Evolutionary conservation across 2,888 invertebrate species (phyloP).

Genomic region (Lampropteryx suffumata): DNA sequence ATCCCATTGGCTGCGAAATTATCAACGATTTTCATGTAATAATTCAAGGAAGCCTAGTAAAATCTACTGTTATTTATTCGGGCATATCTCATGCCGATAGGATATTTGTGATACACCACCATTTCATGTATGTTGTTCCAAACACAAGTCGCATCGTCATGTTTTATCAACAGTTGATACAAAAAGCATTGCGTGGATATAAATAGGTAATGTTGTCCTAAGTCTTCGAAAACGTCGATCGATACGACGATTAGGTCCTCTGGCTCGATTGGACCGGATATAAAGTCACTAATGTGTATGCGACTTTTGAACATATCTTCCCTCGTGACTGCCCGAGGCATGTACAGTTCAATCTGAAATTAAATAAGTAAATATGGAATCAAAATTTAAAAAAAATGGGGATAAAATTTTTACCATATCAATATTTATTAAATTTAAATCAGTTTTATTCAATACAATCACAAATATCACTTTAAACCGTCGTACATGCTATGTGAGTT

Average conservation of each 20-base stretch:
- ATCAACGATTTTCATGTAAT: too few relatives aligned
- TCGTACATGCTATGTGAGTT: too few relatives aligned
- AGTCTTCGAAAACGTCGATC: conserved; percentile 35
- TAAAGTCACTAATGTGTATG: conserved; percentile 14
- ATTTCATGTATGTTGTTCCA: conserved; percentile 4
- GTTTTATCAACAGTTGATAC: conserved; percentile 29
- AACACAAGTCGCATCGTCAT: conserved; percentile 12
- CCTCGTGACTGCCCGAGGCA: conserved; percentile 7
- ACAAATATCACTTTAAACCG: too few relatives aligned
- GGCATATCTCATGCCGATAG: not conserved
- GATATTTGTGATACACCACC: not conserved
- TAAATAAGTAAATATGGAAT: not conserved
- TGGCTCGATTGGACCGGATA: conserved; percentile 6
- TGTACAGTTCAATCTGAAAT: conserved; percentile 41
- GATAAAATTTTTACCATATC: too few relatives aligned
- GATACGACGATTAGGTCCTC: conserved; percentile 19
- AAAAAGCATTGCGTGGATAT: conserved; percentile 27
- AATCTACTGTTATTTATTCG: too few relatives aligned
- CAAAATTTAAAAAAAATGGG: too few relatives aligned
- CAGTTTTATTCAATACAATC: too few relatives aligned
- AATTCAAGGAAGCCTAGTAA: too few relatives aligned
- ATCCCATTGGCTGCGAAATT: not conserved
- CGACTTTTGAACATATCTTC: conserved; percentile 8
- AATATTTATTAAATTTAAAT: too few relatives aligned
- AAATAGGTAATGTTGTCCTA: conserved; percentile 27